Base-by-base conservation (phyloP, 2,113 vertebrate genomes). In the Festucalex cinctus region DNA sequence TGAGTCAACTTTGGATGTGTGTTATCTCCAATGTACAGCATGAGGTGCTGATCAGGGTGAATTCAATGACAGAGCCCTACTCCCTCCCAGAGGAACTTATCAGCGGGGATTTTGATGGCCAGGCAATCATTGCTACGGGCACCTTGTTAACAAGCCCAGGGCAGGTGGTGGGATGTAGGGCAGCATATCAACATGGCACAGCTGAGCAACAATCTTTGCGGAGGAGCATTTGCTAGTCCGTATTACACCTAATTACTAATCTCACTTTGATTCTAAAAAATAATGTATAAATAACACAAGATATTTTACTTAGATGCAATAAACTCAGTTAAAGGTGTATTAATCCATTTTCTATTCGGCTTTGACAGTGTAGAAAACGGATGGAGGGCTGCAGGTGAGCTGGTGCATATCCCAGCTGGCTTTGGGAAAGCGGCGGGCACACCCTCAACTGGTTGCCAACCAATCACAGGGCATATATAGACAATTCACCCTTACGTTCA, bases 111-210 rank as follows among this genome's bases (percentile, higher is more conserved):
- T 82, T 79, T 83, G 86, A 83, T 83, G 86, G 86, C 84, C 80
- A 79, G 65, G 83, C 77, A 83, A 86, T 87, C 82, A 82, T 85
- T 80, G 86, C 88, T 77, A 79, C 65, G 44, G 86, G 86, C 86
- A 81, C 73, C 83, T 85, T 84, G 88, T 89, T 88, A 87, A 89
- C 82, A 82, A 84, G 79, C 81, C 79, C 9, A 51, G 80, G 83
- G 85, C 87, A 84, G 87, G 83, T 85, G 73, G 70, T 32, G 68
- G 66, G 74, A 76, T 54, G 74, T 76, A 44, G 77, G 71, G 67
- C 67, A 49, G 82, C 80, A 88, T 85, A 85, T 80, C 58, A 86
- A 83, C 80, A 48, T 19, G 46, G 37, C 28, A 1, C 68, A 36
- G 57, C 76, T 46, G 65, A 81, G 66, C 76, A 77, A 56, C 51